Conservation (phyloP, 2,888 invertebrate species). For the Zootermopsis nevadensis region DNA sequence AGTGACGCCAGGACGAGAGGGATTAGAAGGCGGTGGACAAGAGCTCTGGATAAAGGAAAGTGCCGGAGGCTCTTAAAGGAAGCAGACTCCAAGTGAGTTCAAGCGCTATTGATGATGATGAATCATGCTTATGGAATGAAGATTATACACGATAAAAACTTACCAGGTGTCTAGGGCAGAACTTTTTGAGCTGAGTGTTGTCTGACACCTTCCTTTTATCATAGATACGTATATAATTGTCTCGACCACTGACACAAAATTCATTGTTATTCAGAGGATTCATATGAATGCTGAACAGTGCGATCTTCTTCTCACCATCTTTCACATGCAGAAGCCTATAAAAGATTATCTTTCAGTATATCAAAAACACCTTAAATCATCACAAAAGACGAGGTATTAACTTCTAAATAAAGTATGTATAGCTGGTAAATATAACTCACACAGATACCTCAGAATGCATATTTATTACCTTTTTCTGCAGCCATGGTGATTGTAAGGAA, state of each 20-base stretch:
- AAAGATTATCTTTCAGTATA: conserved; percentile 47
- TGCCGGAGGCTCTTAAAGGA: too few species aligned
- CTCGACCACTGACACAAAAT: conserved; percentile 86
- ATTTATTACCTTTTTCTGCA: too few species aligned
- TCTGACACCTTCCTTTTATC: conserved; percentile 68
- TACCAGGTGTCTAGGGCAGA: conserved; percentile 72
- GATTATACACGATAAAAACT: not conserved
- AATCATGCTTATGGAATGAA: too few species aligned
- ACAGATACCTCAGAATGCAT: too few species aligned
- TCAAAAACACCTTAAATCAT: not conserved
- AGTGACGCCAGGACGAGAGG: too few species aligned
- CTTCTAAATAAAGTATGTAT: not conserved
- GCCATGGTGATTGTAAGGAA: too few species aligned
- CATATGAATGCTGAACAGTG: conserved; percentile 88
- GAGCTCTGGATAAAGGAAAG: too few species aligned
- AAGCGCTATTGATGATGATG: too few species aligned
- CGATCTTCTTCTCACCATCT: conserved; percentile 70
- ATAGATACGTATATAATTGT: conserved; percentile 81
- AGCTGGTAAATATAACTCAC: too few species aligned
- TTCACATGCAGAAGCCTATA: conserved; percentile 65
- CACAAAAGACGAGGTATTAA: too few species aligned
- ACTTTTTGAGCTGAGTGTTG: conserved; percentile 67
- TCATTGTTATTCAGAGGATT: conserved; percentile 83
- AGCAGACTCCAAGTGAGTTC: too few species aligned
- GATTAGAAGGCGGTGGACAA: too few species aligned